Percentiles rank a stretch among this genome's conserved stretches.
Conservation (phyloP, 2,797 vertebrate species). For the Microctenopoma stevenorrisi region DNA sequence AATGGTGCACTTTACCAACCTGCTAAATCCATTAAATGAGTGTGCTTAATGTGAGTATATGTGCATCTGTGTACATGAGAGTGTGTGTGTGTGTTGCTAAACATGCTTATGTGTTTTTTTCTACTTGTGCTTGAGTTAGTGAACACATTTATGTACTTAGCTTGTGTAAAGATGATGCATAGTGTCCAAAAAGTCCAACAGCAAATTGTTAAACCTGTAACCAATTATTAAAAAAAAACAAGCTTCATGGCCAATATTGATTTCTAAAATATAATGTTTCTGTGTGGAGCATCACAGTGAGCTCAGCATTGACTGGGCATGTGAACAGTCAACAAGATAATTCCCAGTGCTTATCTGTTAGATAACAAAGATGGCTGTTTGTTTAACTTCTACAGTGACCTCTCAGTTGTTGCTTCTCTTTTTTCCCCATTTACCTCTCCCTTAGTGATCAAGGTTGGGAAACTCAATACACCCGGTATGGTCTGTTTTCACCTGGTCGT, state of each 20-base stretch:
- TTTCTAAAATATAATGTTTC: slow-evolving; percentile 24
- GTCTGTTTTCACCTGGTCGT: slow-evolving; percentile 82
- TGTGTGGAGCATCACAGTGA: slow-evolving; percentile 36
- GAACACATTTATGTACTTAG: slow-evolving; percentile 28
- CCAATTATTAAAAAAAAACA: slow-evolving; percentile 7
- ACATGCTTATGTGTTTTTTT: slow-evolving; percentile 19
- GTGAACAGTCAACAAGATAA: slow-evolving; percentile 72
- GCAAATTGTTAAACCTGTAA: slow-evolving; percentile 45
- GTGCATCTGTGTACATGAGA: slow-evolving; percentile 31
- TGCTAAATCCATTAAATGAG: slow-evolving; percentile 83
- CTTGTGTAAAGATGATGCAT: slow-evolving; percentile 20
- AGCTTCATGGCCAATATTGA: background rate
- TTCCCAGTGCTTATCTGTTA: slow-evolving; percentile 76
- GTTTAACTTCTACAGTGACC: slow-evolving; percentile 76
- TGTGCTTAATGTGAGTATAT: slow-evolving; percentile 62
- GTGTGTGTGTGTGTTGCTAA: slow-evolving; percentile 15
- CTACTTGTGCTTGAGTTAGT: slow-evolving; percentile 17
- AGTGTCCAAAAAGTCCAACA: slow-evolving; percentile 8
- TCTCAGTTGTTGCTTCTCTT: slow-evolving; percentile 52
- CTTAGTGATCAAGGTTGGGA: slow-evolving; percentile 68
- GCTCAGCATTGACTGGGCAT: slow-evolving; percentile 54
- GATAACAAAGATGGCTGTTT: slow-evolving; percentile 80
- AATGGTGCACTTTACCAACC: slow-evolving; percentile 91
- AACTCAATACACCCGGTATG: slow-evolving; percentile 66
- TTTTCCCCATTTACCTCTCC: slow-evolving; percentile 42